Evolutionary conservation across 37 sponge, comb jelly and placozoan species (phyloP).

Genomic region (Bolinopsis microptera): DNA sequence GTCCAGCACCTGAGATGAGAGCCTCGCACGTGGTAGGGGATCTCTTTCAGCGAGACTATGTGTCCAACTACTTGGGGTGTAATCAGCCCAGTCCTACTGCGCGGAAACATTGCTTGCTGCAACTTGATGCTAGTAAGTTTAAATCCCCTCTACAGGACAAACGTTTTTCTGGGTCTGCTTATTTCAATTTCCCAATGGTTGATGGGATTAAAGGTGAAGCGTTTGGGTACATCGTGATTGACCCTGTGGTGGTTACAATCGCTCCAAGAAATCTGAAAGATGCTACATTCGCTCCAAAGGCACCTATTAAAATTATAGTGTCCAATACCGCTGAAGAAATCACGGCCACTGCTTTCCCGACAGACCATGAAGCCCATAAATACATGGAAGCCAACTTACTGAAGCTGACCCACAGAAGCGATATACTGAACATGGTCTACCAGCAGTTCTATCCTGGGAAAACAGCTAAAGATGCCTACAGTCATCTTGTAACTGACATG

Average conservation of each 20-base stretch:
- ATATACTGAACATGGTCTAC: background rate
- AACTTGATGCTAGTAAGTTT: background rate
- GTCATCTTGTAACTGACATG: background rate
- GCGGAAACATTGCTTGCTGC: background rate
- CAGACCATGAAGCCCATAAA: too few species aligned
- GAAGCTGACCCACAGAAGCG: background rate
- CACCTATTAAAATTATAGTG: background rate
- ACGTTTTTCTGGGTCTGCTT: background rate
- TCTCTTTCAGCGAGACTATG: background rate
- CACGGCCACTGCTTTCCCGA: too few species aligned
- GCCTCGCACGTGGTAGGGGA: background rate
- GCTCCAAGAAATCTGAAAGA: background rate
- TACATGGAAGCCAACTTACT: too few species aligned
- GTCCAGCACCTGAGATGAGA: slow-evolving; percentile 34
- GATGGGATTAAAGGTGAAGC: background rate
- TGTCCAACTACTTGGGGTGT: background rate
- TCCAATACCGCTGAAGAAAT: background rate
- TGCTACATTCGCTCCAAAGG: background rate
- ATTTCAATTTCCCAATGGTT: background rate
- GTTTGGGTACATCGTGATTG: background rate
- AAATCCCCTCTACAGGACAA: background rate
- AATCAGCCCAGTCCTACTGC: background rate
- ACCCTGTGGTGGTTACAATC: background rate
- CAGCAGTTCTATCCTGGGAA: too few species aligned
- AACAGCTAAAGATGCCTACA: too few species aligned